A percentile compares a stretch with the other conserved stretches of the same genome.
Conservation (phyloP, 2,797 vertebrate species). For the Enteromius paludinosus region DNA sequence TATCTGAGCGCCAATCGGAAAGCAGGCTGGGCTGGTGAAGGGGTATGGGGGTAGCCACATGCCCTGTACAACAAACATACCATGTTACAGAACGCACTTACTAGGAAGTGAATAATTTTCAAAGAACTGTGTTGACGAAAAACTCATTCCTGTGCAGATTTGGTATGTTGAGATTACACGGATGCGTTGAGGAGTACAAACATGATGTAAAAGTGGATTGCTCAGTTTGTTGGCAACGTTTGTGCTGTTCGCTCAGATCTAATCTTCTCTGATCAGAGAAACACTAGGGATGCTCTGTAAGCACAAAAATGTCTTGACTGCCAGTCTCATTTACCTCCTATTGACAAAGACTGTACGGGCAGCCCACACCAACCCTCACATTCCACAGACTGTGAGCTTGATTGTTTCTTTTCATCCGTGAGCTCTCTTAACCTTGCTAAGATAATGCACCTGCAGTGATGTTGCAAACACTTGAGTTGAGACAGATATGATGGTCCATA, state of each 20-base stretch:
- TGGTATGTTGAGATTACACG: constrained; percentile 4
- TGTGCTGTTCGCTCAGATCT: constrained; percentile 18
- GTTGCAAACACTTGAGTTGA: constrained; percentile 58
- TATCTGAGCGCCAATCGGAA: constrained; percentile 68
- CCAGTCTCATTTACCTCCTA: constrained; percentile 47
- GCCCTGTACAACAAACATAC: constrained; percentile 39
- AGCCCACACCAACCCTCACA: constrained; percentile 53
- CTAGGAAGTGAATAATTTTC: constrained; percentile 42
- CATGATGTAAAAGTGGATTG: background rate
- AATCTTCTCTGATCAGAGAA: constrained; percentile 41
- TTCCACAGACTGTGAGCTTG: constrained; percentile 59
- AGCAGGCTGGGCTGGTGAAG: constrained; percentile 54
- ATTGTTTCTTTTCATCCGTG: constrained; percentile 51
- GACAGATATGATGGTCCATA: constrained; percentile 46
- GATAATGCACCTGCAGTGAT: constrained; percentile 71
- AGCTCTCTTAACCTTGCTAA: constrained; percentile 58
- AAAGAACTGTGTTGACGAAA: background rate
- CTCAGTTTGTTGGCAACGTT: constrained; percentile 4
- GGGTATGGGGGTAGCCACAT: constrained; percentile 43
- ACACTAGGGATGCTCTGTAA: constrained; percentile 40
- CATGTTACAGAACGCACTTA: constrained; percentile 33
- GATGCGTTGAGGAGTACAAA: background rate
- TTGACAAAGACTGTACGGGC: constrained; percentile 40
- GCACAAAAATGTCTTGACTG: constrained; percentile 43
- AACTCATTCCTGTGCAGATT: constrained; percentile 17